Evolutionary conservation across 1,140 invertebrate species (phyloP).

Genomic region (Drosophila truncata): DNA sequence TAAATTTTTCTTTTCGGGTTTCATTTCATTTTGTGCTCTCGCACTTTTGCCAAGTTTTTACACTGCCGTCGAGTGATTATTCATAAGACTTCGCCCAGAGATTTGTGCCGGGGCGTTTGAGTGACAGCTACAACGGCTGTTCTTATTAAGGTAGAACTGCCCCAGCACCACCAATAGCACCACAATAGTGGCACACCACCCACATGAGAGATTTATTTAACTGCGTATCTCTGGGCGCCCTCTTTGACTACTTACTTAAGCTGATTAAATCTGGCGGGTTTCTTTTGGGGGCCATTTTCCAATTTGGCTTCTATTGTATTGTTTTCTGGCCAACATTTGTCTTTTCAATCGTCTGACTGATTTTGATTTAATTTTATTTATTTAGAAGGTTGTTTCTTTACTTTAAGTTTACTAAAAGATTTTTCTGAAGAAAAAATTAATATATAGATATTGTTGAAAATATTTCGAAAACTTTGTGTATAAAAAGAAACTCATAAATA

Average conservation of each 20-base stretch:
- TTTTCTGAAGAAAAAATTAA: neutral
- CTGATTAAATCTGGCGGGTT: slow-evolving; percentile 41
- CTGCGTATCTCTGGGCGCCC: slow-evolving; percentile 38
- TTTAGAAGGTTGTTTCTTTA: no score
- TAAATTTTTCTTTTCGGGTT: slow-evolving; percentile 42
- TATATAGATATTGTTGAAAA: neutral
- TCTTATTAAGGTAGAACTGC: slow-evolving; percentile 61
- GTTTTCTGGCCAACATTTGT: slow-evolving; percentile 8
- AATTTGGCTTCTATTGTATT: slow-evolving; percentile 12
- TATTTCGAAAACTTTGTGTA: neutral
- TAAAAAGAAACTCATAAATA: neutral
- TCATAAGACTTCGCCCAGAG: slow-evolving; percentile 61
- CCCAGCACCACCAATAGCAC: slow-evolving; percentile 15
- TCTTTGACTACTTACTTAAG: slow-evolving; percentile 35
- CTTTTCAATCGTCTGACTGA: neutral
- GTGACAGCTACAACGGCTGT: slow-evolving; percentile 64
- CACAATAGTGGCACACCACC: slow-evolving; percentile 39
- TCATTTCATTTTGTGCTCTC: slow-evolving; percentile 34
- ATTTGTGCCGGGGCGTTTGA: slow-evolving; percentile 64
- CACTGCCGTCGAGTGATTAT: slow-evolving; percentile 66
- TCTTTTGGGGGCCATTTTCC: slow-evolving; percentile 20
- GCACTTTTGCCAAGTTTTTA: slow-evolving; percentile 72
- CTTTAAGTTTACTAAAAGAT: neutral
- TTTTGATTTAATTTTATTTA: slow-evolving; percentile 4
- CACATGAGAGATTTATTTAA: slow-evolving; percentile 43